Evolutionary conservation across 2,797 vertebrate species (phyloP).

Genomic region (Spondyliosoma cantharus): DNA sequence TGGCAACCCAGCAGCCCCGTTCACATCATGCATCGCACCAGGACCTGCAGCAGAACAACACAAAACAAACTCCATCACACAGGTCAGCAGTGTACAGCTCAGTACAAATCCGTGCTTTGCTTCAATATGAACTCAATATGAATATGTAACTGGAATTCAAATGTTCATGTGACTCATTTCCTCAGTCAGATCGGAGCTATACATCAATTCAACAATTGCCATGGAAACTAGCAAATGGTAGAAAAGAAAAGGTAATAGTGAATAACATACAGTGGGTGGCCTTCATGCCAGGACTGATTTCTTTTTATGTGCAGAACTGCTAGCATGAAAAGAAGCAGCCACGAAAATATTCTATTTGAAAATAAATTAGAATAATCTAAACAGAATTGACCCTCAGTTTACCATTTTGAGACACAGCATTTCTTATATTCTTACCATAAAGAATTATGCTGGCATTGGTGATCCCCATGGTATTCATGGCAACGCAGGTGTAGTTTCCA

Average conservation of each 20-base stretch:
- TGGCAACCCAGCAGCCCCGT: constrained; percentile 83
- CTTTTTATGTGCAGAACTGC: background rate
- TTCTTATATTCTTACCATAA: constrained; percentile 86
- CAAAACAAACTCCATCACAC: background rate
- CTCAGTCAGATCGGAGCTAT: background rate
- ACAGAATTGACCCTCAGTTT: background rate
- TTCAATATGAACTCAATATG: background rate
- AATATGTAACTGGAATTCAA: background rate
- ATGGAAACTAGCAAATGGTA: constrained; percentile 41
- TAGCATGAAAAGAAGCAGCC: background rate
- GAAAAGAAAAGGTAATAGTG: constrained; percentile 1
- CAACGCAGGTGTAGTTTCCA: constrained; percentile 97
- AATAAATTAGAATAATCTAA: background rate
- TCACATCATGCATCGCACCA: constrained; percentile 93
- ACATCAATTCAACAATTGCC: constrained; percentile 22
- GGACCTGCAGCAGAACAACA: constrained; percentile 84
- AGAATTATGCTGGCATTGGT: constrained; percentile 97
- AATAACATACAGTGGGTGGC: background rate
- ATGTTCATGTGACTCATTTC: background rate
- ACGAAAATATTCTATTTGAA: background rate
- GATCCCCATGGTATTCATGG: constrained; percentile 93
- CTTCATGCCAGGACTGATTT: constrained; percentile 2
- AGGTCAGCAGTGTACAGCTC: background rate
- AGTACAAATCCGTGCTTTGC: background rate
- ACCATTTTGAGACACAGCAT: background rate